Percentiles rank a stretch among this genome's conserved stretches.
Evolutionary conservation across 2,888 invertebrate species (phyloP).

Genomic region (Hyalella azteca): DNA sequence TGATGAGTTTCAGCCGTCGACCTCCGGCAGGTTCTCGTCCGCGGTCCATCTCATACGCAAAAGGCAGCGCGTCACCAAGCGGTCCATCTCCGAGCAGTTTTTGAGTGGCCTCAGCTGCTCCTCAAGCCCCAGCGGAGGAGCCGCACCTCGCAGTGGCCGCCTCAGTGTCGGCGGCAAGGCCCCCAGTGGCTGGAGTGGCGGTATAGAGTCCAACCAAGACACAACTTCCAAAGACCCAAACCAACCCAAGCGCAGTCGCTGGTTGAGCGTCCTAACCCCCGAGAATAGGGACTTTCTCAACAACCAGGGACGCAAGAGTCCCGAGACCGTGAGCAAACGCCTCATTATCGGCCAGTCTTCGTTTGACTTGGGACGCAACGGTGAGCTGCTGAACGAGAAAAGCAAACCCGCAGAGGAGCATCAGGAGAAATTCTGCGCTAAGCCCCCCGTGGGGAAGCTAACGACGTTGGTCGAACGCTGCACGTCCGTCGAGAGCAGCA

Average conservation of each 20-base stretch:
- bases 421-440: background rate
- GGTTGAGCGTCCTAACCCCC: constrained; percentile 62
- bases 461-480: background rate
- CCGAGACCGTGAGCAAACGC: constrained; percentile 60
- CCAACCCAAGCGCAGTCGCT: background rate
- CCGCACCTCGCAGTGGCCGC: background rate
- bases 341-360: constrained; percentile 62
- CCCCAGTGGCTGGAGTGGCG: background rate
- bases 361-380: constrained; percentile 62
- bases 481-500: constrained; percentile 10
- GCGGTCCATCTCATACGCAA: constrained; percentile 40
- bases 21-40: background rate
- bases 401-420: background rate
- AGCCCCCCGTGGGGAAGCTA: background rate
- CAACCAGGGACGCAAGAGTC: constrained; percentile 61
- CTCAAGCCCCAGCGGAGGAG: background rate
- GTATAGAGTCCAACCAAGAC: background rate
- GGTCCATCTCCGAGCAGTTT: background rate
- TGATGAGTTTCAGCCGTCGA: background rate
- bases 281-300: constrained; percentile 63
- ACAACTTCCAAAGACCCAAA: background rate
- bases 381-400: constrained; percentile 61
- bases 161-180: background rate
- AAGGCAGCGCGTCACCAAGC: constrained; percentile 46
- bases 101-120: background rate